Conservation (phyloP, 2,113 vertebrate species). For the Recurvirostra avosetta region DNA sequence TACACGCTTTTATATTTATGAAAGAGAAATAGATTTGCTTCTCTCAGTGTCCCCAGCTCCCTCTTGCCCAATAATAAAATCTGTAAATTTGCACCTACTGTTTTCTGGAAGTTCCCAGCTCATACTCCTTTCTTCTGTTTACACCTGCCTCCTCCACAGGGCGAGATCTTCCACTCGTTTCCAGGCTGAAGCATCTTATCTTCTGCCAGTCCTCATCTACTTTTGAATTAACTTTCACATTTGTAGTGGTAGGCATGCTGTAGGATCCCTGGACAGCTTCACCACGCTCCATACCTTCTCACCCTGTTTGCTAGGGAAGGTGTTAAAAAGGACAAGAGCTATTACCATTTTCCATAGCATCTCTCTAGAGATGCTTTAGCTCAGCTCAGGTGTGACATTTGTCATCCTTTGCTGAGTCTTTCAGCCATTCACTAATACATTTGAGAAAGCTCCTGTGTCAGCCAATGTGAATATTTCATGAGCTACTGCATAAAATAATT, state of each 20-base stretch:
- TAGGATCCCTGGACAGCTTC: not conserved
- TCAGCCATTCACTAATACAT: not conserved
- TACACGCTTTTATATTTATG: not conserved
- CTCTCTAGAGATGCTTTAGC: not conserved
- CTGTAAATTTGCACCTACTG: not conserved
- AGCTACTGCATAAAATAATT: not conserved
- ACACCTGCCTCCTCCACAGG: not conserved
- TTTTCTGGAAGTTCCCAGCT: not conserved
- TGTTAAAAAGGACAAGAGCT: not conserved
- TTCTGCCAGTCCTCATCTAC: not conserved
- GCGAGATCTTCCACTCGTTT: not conserved
- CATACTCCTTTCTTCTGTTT: not conserved
- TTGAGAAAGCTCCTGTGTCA: not conserved
- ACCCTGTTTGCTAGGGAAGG: not conserved
- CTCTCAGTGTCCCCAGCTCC: not conserved
- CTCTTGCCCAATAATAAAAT: not conserved
- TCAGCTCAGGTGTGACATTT: not conserved
- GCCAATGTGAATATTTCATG: not conserved
- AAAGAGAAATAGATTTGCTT: not conserved
- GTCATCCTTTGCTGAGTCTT: not conserved
- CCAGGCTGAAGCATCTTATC: not conserved
- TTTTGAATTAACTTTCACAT: not conserved
- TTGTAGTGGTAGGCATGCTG: not conserved
- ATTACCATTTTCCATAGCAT: not conserved
- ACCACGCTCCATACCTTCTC: not conserved